phyloP scores from a whole-genome alignment of 1,140 invertebrate genomes.

The Brachionus sp. region DNA sequence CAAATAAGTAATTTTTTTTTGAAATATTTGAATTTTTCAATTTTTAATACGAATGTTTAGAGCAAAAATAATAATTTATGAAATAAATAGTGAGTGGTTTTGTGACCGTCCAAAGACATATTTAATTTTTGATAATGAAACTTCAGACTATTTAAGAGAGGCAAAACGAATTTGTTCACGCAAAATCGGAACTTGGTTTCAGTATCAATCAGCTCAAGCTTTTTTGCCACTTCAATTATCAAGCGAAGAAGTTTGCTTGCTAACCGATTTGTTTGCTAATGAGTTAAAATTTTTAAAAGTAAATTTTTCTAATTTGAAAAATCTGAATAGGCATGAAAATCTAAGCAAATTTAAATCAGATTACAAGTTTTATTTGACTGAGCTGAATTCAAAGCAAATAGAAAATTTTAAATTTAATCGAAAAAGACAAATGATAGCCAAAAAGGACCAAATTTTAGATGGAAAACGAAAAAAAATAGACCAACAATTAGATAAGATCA shows the following conservation, averaged over 20 bases:
- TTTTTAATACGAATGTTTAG: neutral
- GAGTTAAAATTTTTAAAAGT: neutral
- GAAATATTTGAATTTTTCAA: too few relatives aligned
- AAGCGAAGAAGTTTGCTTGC: neutral
- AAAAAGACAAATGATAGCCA: neutral
- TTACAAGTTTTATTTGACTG: neutral
- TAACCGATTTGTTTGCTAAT: neutral
- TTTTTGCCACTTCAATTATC: neutral
- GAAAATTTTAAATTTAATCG: neutral
- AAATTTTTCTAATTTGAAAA: neutral
- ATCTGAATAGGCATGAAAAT: neutral
- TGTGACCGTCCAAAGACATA: neutral
- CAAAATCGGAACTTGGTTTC: neutral
- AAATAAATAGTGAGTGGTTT: neutral
- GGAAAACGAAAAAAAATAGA: constrained; percentile 20
- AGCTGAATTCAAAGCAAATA: neutral
- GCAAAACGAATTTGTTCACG: neutral
- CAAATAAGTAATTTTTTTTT: neutral
- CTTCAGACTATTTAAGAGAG: neutral
- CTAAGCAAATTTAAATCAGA: neutral
- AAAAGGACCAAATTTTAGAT: constrained; percentile 14
- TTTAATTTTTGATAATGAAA: neutral
- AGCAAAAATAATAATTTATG: constrained; percentile 5
- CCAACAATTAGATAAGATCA: neutral
- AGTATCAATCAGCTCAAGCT: neutral